A percentile compares a stretch with the other conserved stretches of the same genome.
phyloP scores from a whole-genome alignment of 2,113 vertebrate genomes.

The Pitta sordida region DNA sequence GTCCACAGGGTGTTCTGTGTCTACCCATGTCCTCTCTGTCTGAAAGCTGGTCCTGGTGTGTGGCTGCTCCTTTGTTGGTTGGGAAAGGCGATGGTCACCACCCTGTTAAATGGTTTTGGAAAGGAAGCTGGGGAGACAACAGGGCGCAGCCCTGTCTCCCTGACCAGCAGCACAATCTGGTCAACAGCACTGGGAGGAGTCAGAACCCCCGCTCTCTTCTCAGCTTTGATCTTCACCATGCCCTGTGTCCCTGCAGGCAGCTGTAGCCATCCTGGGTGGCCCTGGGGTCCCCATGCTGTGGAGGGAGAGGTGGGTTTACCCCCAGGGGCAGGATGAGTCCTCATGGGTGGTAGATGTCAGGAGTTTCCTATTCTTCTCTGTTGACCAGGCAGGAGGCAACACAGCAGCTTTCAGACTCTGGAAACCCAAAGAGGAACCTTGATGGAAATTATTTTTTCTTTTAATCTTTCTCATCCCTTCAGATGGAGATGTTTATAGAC shows the following conservation, averaged over 20 bases:
- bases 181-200: not conserved
- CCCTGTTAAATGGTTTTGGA: not conserved
- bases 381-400: not conserved
- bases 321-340: not conserved
- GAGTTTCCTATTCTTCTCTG: not conserved
- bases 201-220: not conserved
- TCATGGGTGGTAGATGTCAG: not conserved
- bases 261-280: constrained; percentile 25
- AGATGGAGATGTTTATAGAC: not conserved
- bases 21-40: not conserved
- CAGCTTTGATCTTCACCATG: not conserved
- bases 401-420: not conserved
- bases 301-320: not conserved
- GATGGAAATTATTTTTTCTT: not conserved
- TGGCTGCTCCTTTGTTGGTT: not conserved
- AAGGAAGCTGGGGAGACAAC: not conserved
- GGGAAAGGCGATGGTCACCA: fast-evolving
- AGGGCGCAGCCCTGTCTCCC: not conserved
- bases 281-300: not conserved
- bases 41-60: not conserved
- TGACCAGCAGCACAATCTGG: not conserved
- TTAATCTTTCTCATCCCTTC: not conserved
- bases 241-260: not conserved
- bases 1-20: not conserved
- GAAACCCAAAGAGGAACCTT: not conserved